These are phyloP conservation scores for Andinoacara biseriatus DNA, from an alignment of 2,113 vertebrate genomes.

Conservation along the genomic window DNA sequence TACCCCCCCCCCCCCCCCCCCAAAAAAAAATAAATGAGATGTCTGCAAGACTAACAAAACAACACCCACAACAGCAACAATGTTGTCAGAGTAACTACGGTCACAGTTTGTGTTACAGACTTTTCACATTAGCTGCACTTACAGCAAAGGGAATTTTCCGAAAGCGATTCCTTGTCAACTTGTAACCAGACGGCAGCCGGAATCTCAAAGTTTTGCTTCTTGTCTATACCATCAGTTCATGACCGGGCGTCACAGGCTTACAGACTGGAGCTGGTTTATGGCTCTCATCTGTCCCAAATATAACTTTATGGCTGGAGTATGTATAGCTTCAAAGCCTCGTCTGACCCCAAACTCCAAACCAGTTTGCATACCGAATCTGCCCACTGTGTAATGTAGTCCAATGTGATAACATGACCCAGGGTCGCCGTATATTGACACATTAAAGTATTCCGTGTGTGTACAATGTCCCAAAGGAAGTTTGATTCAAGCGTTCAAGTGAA, in stretches of 20 bases:
- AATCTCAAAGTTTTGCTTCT: background rate
- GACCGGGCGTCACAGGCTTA: slow-evolving; percentile 25
- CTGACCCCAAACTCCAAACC: slow-evolving; percentile 57
- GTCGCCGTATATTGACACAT: slow-evolving; percentile 63
- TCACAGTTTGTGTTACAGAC: background rate
- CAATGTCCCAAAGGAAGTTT: slow-evolving; percentile 17
- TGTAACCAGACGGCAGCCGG: background rate
- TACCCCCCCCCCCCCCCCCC: no score
- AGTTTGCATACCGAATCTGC: slow-evolving; percentile 52
- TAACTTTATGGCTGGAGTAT: slow-evolving; percentile 51
- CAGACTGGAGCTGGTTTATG: slow-evolving; percentile 36
- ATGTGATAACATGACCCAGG: slow-evolving; percentile 61
- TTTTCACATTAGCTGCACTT: background rate
- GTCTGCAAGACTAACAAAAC: slow-evolving; percentile 9
- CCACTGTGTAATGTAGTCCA: slow-evolving; percentile 55
- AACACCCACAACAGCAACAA: slow-evolving; percentile 1
- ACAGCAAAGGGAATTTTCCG: background rate
- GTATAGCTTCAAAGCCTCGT: slow-evolving; percentile 59
- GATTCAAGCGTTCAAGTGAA: slow-evolving; percentile 48
- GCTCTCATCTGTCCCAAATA: slow-evolving; percentile 54
- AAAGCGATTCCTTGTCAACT: background rate
- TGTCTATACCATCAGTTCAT: slow-evolving; percentile 16
- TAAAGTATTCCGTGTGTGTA: slow-evolving; percentile 50
- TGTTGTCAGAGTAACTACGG: background rate
- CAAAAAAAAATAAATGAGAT: background rate